These are phyloP conservation scores for Cryptus viduatorius DNA, from an alignment of 2,888 invertebrate species.

Conservation along the genomic window DNA sequence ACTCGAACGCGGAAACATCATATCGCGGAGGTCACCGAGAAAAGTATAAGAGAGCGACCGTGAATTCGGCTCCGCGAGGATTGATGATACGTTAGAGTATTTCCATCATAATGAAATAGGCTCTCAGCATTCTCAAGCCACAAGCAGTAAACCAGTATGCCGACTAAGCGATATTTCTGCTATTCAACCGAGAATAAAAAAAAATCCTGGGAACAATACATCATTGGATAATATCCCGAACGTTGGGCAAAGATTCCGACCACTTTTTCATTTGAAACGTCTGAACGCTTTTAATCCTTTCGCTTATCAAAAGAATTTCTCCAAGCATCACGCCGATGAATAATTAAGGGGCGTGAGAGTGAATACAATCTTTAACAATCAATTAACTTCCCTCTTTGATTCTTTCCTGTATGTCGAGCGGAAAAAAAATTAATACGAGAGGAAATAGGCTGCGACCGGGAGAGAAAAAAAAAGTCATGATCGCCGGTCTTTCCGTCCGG, in stretches of 20 bases:
- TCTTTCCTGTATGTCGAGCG: not conserved
- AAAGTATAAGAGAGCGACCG: constrained; percentile 41
- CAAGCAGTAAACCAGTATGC: not conserved
- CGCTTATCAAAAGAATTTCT: not conserved
- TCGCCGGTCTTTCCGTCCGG: constrained; percentile 32
- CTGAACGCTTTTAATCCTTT: not conserved
- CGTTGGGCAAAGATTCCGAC: not conserved
- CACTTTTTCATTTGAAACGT: not conserved
- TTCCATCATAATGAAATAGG: constrained; percentile 66
- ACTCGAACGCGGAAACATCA: constrained; percentile 23
- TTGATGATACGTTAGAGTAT: constrained; percentile 65
- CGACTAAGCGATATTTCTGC: constrained; percentile 2
- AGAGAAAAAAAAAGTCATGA: constrained; percentile 19
- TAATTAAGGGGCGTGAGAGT: constrained; percentile 1
- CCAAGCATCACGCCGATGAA: not conserved
- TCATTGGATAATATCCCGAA: constrained; percentile 27
- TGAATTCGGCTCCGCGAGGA: constrained; percentile 52
- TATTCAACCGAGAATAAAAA: constrained; percentile 32
- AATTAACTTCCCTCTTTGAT: constrained; percentile 14
- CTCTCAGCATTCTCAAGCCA: constrained; percentile 44
- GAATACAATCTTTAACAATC: constrained; percentile 14
- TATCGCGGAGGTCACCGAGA: constrained; percentile 30
- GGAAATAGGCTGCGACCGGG: not conserved
- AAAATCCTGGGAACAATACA: constrained; percentile 31
- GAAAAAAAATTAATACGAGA: not conserved